A percentile compares a stretch with the other conserved stretches of the same genome.
These are phyloP conservation scores for Scomber japonicus DNA, from an alignment of 2,113 vertebrate species.

Conservation along the genomic window DNA sequence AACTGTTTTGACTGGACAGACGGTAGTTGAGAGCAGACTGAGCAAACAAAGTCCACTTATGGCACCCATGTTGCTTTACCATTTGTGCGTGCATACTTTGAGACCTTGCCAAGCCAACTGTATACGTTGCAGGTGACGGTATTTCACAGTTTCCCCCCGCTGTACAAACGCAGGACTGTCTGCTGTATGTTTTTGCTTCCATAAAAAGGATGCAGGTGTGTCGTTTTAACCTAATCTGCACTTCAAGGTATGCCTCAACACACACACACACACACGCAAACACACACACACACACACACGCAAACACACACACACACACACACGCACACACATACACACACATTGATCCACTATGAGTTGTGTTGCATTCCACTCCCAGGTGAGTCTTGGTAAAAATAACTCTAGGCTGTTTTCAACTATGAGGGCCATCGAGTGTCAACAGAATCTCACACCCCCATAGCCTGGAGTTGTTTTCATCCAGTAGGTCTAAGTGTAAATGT, in stretches of 20 bases:
- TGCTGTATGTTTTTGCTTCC: slow-evolving; percentile 58
- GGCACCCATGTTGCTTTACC: slow-evolving; percentile 50
- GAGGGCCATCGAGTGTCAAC: slow-evolving; percentile 34
- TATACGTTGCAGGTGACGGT: slow-evolving; percentile 50
- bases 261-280: slow-evolving; percentile 27
- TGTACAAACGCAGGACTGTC: slow-evolving; percentile 64
- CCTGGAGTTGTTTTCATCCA: slow-evolving; percentile 6
- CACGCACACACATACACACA: slow-evolving; percentile 17
- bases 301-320: slow-evolving; percentile 25
- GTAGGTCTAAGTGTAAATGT: not conserved
- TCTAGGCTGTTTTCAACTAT: slow-evolving; percentile 16
- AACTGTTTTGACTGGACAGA: slow-evolving; percentile 27
- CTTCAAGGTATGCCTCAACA: slow-evolving; percentile 19
- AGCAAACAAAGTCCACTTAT: slow-evolving; percentile 35
- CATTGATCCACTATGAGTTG: slow-evolving; percentile 19
- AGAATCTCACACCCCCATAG: slow-evolving; percentile 3
- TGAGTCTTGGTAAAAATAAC: slow-evolving; percentile 48
- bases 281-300: slow-evolving; percentile 24
- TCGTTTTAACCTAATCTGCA: slow-evolving; percentile 56
- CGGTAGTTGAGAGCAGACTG: slow-evolving; percentile 9
- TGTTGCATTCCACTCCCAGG: slow-evolving; percentile 24
- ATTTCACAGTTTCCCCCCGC: slow-evolving; percentile 38
- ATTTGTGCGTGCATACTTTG: slow-evolving; percentile 51
- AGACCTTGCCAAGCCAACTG: slow-evolving; percentile 42
- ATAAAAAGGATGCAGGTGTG: slow-evolving; percentile 77